Evolutionary conservation across 2,888 invertebrate species (phyloP).

Genomic region (Drosophila nr. perissopoda): DNA sequence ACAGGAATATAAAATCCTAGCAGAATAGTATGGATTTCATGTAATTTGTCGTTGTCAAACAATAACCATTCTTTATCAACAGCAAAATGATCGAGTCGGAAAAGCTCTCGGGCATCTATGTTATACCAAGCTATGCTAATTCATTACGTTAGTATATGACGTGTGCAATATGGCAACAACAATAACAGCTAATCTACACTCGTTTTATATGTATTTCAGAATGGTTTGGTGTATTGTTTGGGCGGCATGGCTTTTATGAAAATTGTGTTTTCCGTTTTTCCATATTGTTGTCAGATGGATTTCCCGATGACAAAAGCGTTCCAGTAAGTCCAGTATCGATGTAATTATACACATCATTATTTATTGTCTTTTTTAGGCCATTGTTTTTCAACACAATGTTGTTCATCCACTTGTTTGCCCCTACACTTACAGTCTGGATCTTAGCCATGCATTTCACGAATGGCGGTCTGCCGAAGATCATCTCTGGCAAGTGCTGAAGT

Average conservation of each 20-base stretch:
- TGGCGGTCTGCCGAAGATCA: slow-evolving; percentile 94
- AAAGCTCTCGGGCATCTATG: slow-evolving; percentile 94
- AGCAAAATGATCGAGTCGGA: slow-evolving; percentile 94
- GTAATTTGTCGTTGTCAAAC: not conserved
- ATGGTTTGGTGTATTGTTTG: slow-evolving; percentile 87
- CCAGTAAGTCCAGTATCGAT: slow-evolving; percentile 51
- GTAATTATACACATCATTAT: not conserved
- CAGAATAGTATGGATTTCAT: slow-evolving; percentile 92
- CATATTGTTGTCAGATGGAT: slow-evolving; percentile 93
- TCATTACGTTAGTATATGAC: slow-evolving; percentile 89
- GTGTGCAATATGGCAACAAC: not conserved
- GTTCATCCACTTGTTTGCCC: slow-evolving; percentile 95
- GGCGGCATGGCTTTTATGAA: slow-evolving; percentile 90
- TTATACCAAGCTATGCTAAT: slow-evolving; percentile 95
- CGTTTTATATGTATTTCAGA: slow-evolving; percentile 31
- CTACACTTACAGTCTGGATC: slow-evolving; percentile 91
- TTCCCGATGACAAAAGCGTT: slow-evolving; percentile 87
- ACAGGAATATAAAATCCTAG: slow-evolving; percentile 95
- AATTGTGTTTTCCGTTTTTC: slow-evolving; percentile 96
- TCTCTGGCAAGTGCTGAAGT: slow-evolving; percentile 95
- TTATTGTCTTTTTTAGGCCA: slow-evolving; percentile 86
- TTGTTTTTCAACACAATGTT: slow-evolving; percentile 93
- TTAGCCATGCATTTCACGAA: slow-evolving; percentile 92
- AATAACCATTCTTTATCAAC: slow-evolving; percentile 34
- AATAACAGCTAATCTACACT: not conserved